A percentile compares a stretch with the other conserved stretches of the same genome.
These are phyloP conservation scores for Diadegma fenestrale DNA, from an alignment of 2,888 invertebrate species.

Conservation along the genomic window DNA sequence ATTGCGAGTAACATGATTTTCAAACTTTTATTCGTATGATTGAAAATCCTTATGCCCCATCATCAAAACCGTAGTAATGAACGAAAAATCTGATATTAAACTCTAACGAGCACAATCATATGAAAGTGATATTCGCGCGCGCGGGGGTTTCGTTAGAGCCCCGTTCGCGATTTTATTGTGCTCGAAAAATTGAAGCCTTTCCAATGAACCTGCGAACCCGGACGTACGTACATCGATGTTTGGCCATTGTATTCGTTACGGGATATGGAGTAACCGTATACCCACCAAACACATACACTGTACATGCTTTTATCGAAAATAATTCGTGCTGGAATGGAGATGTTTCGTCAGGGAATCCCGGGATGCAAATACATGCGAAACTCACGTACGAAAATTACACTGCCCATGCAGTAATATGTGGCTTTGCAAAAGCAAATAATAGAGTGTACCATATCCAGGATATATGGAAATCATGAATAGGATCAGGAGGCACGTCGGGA, in stretches of 20 bases:
- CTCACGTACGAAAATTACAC: conserved; percentile 11
- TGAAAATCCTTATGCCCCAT: not conserved
- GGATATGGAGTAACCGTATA: conserved; percentile 67
- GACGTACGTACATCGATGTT: not conserved
- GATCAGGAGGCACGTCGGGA: conserved; percentile 32
- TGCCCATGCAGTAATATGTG: conserved; percentile 4
- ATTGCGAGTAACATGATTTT: not conserved
- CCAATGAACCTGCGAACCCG: conserved; percentile 66
- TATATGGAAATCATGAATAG: conserved; percentile 44
- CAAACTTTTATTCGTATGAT: not conserved
- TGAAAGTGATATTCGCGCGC: not conserved
- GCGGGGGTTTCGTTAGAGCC: not conserved
- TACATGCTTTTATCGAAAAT: conserved; percentile 76
- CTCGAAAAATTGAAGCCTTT: conserved; percentile 69
- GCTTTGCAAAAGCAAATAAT: conserved; percentile 12
- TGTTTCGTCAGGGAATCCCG: conserved; percentile 51
- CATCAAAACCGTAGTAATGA: not conserved
- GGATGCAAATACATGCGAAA: conserved; percentile 14
- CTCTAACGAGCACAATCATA: not conserved
- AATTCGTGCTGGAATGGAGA: conserved; percentile 71
- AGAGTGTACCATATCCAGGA: conserved; percentile 39
- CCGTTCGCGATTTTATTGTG: conserved; percentile 43
- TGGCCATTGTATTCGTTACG: not conserved
- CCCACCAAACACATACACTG: conserved; percentile 9
- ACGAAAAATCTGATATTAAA: not conserved